Base-by-base conservation (phyloP, 2,888 invertebrate genomes). In the Drosophila heteroneura region DNA sequence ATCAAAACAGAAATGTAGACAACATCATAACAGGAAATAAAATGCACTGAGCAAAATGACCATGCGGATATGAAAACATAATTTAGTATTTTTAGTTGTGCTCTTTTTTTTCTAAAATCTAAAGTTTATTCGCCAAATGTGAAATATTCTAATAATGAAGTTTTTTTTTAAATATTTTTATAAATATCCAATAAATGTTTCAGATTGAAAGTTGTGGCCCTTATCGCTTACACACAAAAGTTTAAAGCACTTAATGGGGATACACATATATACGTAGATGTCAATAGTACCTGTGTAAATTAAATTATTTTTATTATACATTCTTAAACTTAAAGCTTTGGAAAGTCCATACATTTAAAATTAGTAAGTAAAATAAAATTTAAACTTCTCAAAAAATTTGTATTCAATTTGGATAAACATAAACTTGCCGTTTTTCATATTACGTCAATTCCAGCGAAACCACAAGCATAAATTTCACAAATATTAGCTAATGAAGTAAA, bases 1-100 rank as follows among this genome's bases (percentile, higher is more conserved):
- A 79, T 69, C 71, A 76, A 66, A 79, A 71, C 59, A 62, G 52
- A 73, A 74, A 68, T 69, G 62, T 67, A 70, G 70, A 66, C 61
- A 72, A 53, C 70, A 69, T 82, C 67, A 69, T 61, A 65, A 53
- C 16, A 57, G 37, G 30, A 67, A 47, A 58, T 33, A n/a, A 35
- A 53, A 44, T 79, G 56, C 78, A 79, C 76, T 68, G 60, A 53
- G 52, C 62, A 56, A 79, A 79, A 68, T 14, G 35, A 26, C 14
- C 10, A 47, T 37, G 30, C 22, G 5, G 26, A 26, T 12, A 12
- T 22, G 4, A 9, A 16, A 16, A 7, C 16, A 49, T 7, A 7
- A 49, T 26, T 16, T 16, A 2, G 2, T 16, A 28, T 28, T 52
- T 52, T 30, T 52, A 2, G 2, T 10, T 19, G 49, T 7, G 30